Conservation (phyloP, 2,888 invertebrate genomes). For the Acanthoscelides obtectus region DNA sequence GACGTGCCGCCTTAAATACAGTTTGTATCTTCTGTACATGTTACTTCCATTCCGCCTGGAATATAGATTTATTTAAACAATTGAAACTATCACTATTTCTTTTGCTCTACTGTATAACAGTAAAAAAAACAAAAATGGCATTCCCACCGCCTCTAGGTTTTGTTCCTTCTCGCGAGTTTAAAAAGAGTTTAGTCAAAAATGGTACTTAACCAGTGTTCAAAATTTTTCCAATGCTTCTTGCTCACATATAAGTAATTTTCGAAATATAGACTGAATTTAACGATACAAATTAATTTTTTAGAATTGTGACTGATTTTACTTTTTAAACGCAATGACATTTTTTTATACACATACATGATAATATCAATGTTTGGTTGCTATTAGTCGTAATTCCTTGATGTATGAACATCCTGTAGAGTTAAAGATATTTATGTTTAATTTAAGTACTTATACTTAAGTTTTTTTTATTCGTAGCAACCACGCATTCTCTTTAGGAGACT, state of each 20-base stretch:
- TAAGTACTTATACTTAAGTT: conserved; percentile 4
- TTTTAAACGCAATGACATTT: conserved; percentile 26
- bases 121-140: too few species aligned
- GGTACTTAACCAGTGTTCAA: conserved; percentile 1
- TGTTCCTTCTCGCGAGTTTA: not conserved
- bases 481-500: conserved; percentile 11
- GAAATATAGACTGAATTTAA: conserved; percentile 40
- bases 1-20: too few species aligned
- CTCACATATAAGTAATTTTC: conserved; percentile 14
- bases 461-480: conserved; percentile 23
- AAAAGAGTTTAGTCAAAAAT: not conserved
- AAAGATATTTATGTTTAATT: conserved; percentile 4
- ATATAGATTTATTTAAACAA: too few species aligned
- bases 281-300: conserved; percentile 37
- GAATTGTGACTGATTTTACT: conserved; percentile 38
- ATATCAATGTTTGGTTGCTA: conserved; percentile 22
- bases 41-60: too few species aligned
- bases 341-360: conserved; percentile 11
- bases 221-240: conserved; percentile 7
- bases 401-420: conserved; percentile 16
- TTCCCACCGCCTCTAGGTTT: too few species aligned
- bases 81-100: too few species aligned
- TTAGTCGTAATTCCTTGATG: conserved; percentile 5
- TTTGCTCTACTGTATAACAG: too few species aligned
- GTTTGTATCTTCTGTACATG: too few species aligned